Percentiles rank a stretch among this genome's conserved stretches.
phyloP scores from a whole-genome alignment of 2,113 vertebrate genomes.

The Ophiodon elongatus region DNA sequence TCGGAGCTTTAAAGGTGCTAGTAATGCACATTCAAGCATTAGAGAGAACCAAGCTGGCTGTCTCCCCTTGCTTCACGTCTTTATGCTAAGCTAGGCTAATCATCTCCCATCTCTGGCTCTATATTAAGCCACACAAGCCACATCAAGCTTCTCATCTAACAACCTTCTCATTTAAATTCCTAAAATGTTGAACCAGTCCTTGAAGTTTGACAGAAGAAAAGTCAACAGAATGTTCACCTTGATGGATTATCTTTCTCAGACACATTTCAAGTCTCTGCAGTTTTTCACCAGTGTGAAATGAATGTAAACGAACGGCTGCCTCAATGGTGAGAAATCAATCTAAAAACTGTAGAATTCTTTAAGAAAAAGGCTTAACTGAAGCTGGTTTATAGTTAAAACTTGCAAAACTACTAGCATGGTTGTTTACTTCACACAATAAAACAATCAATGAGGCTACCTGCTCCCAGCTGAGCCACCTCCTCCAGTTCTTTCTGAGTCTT shows the following conservation, averaged over 20 bases:
- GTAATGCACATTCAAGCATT: background rate
- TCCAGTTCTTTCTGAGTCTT: constrained; percentile 93
- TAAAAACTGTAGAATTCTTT: background rate
- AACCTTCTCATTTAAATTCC: background rate
- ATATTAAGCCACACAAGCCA: background rate
- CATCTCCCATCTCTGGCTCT: background rate
- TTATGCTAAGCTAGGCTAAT: background rate
- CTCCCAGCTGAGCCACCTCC: constrained; percentile 91
- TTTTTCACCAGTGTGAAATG: background rate
- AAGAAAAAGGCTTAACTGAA: background rate
- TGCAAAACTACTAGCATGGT: background rate
- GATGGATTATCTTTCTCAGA: background rate
- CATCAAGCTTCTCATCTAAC: background rate
- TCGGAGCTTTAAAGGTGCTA: background rate
- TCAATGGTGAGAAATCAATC: background rate
- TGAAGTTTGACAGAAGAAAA: background rate
- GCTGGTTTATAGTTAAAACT: background rate
- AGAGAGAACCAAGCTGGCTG: background rate
- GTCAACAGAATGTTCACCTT: background rate
- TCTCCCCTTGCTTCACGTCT: background rate
- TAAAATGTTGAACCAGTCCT: background rate
- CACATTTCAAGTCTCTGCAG: background rate
- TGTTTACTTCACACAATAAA: background rate
- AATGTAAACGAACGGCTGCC: background rate
- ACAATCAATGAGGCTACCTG: constrained; percentile 83